Evolutionary conservation across 2,113 vertebrate species (phyloP), one percentile per base, ranked within the genome.

Genomic region (Podilymbus podiceps): DNA sequence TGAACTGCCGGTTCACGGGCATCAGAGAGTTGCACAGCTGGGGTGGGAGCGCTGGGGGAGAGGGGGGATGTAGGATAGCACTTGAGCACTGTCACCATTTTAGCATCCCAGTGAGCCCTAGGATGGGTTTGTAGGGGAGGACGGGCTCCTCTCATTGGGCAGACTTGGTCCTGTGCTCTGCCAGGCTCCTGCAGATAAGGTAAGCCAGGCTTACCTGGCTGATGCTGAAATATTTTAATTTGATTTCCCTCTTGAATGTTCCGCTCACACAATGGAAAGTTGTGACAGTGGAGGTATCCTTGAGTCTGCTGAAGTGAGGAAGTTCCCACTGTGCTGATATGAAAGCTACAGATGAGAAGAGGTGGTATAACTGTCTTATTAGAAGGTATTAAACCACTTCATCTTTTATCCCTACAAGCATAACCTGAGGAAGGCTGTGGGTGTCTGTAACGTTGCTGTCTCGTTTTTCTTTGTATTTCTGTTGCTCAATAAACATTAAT

Each of bases 341-440:
- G 3, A 83, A 92, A 91, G 86, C 89, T 12, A 9, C 31, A 23
- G 62, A 81, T 25, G 58, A 93, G 89, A 79, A 75, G 88, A 84
- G 56, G 49, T 82, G 74, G 50, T 40, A 23, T 85, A 87, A 85
- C 67, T 96, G 81, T 66, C 84, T 83, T 77, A 83, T 94, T 91
- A 85, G 83, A 75, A 94, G 31, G 84, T 95, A 96, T 97, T 96
- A 96, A 96, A 94, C 74, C 78, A 85, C 84, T 97, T 91, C 59
- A 77, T 95, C 97, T 95, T 93, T 85, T 91, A 87, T 89, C 42
- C 71, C 71, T 95, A 59, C 44, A 35, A 95, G 63, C 63, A 47
- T 50, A 89, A 94, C 71, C 67, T 16, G 31, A 69, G 75, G 84
- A 96, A 73, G 71, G 85, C 82, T 92, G 88, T 95, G 93, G 85